Base-by-base conservation (phyloP, 2,888 invertebrate species). In the Conus canariensis region DNA sequence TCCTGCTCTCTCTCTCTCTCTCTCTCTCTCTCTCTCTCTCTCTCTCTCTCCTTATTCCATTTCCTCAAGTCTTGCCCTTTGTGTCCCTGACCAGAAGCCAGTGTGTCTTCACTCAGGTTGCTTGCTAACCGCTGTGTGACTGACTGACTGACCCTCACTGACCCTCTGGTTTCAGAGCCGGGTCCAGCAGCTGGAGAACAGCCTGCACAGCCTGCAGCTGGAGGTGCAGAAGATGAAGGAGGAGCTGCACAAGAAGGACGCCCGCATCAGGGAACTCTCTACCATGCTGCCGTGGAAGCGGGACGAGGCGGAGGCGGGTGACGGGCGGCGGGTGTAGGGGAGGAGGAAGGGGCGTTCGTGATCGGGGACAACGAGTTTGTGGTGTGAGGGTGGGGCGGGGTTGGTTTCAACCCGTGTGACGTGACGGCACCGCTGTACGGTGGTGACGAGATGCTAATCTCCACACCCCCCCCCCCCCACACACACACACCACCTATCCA, bases 301-400 rank as follows among this genome's bases (percentile, higher is more conserved):
- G 58, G 82, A 82, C 3, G 88, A 88, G 45, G 85, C 25, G 22
- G 56, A 6, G 12, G 22, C 4, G 58, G 19, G 64, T 7, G 16
- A 64, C 64, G 82, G n/a, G 10, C 19, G 22, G 16, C 56, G 58
- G 56, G 56, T 30, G 30, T 16, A 19, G 80, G 45, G 8, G n/a
- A 8, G 12, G 83, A 80, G 60, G 70, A 14, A 19, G 89, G 89
- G 9, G 74, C 85, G 5, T 89, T 89, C 30, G 89, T 89, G 22
- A 89, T 89, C 59, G 89, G 89, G 6, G 89, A 89, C 77, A 89
- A 89, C 77, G 89, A 89, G 60, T 89, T 89, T 70, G 89, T 89
- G 59, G 89, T 89, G 58, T 89, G 89, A 89, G n/a, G n/a, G 25
- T 45, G 45, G 22, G 80, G 30, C 6, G 30, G 45, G 30, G 19